Conservation (phyloP, 2,113 vertebrate genomes). For the Tachycineta bicolor region DNA sequence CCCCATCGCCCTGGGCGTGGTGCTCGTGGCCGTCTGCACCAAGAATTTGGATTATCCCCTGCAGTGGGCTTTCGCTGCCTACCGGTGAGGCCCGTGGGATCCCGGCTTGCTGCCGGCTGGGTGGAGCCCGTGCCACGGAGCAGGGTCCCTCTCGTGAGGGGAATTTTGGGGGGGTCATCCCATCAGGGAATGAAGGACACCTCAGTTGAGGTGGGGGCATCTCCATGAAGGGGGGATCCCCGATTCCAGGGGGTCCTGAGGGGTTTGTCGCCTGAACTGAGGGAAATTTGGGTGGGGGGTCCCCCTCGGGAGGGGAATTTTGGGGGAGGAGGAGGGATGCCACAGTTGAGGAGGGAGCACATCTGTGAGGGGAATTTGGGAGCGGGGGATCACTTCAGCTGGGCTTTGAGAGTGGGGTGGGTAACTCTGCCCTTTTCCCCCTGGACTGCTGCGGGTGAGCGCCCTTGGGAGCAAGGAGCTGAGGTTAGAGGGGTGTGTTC, state of each 20-base stretch:
- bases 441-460: neutral
- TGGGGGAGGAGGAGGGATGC: too few species aligned
- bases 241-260: too few species aligned
- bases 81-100: constrained; percentile 56
- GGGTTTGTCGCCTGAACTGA: too few species aligned
- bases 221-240: too few species aligned
- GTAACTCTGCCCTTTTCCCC: rapidly evolving
- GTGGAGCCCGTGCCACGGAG: rapidly evolving
- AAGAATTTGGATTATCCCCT: constrained; percentile 89
- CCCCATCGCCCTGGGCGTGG: constrained; percentile 81
- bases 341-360: too few species aligned
- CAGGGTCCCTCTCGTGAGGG: rapidly evolving
- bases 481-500: rapidly evolving
- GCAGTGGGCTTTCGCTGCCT: constrained; percentile 69
- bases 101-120: rapidly evolving
- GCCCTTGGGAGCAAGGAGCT: rapidly evolving
- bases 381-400: too few species aligned
- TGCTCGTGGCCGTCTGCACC: constrained; percentile 81
- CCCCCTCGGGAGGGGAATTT: too few species aligned
- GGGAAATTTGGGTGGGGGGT: too few species aligned
- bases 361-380: too few species aligned
- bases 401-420: neutral
- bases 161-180: too few species aligned
- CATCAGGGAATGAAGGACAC: too few species aligned
- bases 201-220: too few species aligned